Base-by-base conservation (phyloP, 2,888 invertebrate species). In the Disparrhopalites patrizii region DNA sequence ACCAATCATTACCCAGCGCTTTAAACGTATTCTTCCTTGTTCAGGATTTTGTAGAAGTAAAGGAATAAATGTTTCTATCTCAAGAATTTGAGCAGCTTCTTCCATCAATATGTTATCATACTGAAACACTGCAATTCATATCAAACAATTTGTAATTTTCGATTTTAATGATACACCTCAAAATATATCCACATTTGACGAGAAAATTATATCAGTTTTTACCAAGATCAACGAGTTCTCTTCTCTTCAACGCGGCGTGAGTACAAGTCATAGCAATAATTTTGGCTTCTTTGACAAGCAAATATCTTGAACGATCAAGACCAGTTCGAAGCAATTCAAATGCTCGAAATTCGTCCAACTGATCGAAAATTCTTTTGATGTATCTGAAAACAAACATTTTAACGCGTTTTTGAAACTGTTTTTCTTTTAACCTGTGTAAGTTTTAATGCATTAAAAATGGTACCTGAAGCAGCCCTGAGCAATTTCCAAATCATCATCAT, bases 221-320 rank as follows among this genome's bases (percentile, higher is more conserved):
- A 85, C 89, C 91, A 80, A 95, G 87, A 78, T 93, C 91, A 0
- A 99, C 98, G 3, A 99, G 83, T 79, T 99, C 99, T 60, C 93
- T 89, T 30, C 99, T 84, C 78, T 98, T 96, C 13, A 99, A 83
- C 0, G 99, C 99, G 0, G 99, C 99, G 80, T 99, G 99, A 0
- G 99, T 99, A 82, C 99, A 99, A 0, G 99, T 99, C 99, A 99
- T 99, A 1, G 99, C 99, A 75, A 99, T 99, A 63, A 99, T 96
- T 82, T 98, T 99, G 0, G 99, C 98, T 79, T 99, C 99, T 78
- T 96, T 95, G 0, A 99, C 97, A 61, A 99, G 82, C 65, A 99
- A 82, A 81, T 99, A 99, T 77, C 73, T 96, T 93, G 0, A 97
- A 94, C 55, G 99, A 79, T 99, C 99, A 55, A 95, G 82, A 0